Conservation (phyloP, 2,113 vertebrate genomes). For the Centropristis striata region DNA sequence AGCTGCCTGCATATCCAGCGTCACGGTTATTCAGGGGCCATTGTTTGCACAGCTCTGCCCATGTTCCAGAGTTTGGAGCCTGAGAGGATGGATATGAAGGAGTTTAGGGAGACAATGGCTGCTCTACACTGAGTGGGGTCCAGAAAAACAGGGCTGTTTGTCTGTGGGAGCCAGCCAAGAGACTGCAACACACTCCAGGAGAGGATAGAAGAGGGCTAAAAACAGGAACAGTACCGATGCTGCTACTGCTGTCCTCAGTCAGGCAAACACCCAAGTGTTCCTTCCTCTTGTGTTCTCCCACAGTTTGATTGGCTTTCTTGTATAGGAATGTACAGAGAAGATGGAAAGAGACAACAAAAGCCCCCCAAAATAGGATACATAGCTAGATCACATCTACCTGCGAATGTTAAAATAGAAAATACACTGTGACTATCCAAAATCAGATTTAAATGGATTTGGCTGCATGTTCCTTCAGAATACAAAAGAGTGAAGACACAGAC, state of each 20-base stretch:
- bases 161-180: constrained; percentile 49
- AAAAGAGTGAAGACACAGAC: constrained; percentile 6
- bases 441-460: constrained; percentile 20
- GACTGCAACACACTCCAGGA: constrained; percentile 45
- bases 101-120: constrained; percentile 67
- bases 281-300: constrained; percentile 8
- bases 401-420: constrained; percentile 8
- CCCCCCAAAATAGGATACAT: neutral
- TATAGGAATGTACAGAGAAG: neutral
- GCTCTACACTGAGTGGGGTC: constrained; percentile 38
- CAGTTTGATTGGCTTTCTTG: constrained; percentile 13
- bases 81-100: constrained; percentile 37
- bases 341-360: constrained; percentile 14
- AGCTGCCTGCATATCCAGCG: constrained; percentile 45
- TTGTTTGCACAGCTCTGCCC: constrained; percentile 51
- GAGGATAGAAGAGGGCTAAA: constrained; percentile 31
- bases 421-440: constrained; percentile 1
- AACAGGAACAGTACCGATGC: constrained; percentile 2
- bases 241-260: constrained; percentile 28
- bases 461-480: neutral
- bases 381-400: neutral
- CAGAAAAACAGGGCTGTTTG: constrained; percentile 29
- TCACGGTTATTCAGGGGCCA: constrained; percentile 56
- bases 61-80: constrained; percentile 54
- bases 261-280: constrained; percentile 26